phyloP scores from a whole-genome alignment of 23 tunicate species.

The Aplidium turbinatum region DNA sequence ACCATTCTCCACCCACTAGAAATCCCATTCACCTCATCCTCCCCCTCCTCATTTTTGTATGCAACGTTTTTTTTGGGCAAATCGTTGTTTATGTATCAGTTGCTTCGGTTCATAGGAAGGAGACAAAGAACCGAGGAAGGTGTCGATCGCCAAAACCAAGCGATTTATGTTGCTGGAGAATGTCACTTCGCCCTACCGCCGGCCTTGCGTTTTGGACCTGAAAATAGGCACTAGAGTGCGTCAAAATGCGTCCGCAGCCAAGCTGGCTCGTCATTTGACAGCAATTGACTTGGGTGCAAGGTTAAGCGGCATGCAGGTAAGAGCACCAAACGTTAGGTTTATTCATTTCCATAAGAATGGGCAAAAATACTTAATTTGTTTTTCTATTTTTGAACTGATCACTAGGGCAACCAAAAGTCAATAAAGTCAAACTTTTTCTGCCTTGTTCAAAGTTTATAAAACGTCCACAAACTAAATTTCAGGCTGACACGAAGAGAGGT shows the following conservation, averaged over 20 bases:
- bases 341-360: not conserved
- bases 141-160: slow-evolving; percentile 42
- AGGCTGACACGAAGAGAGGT: no score
- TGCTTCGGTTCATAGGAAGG: not conserved
- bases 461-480: no score
- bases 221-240: slow-evolving; percentile 88
- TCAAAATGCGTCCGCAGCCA: slow-evolving; percentile 61
- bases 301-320: slow-evolving; percentile 93
- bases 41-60: no score
- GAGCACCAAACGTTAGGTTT: not conserved
- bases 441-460: no score
- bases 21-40: no score
- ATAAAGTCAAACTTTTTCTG: no score
- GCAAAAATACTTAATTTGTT: not conserved
- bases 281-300: slow-evolving; percentile 81
- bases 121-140: not conserved
- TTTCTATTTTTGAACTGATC: not conserved
- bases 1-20: no score
- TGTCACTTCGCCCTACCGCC: slow-evolving; percentile 55
- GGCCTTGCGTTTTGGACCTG: slow-evolving; percentile 84
- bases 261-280: slow-evolving; percentile 77
- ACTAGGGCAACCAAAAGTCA: no score
- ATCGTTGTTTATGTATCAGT: not conserved
- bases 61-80: no score
- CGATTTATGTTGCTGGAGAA: slow-evolving; percentile 79